These are phyloP conservation scores for Mola mola DNA, from an alignment of 2,113 vertebrate genomes.

Conservation along the genomic window DNA sequence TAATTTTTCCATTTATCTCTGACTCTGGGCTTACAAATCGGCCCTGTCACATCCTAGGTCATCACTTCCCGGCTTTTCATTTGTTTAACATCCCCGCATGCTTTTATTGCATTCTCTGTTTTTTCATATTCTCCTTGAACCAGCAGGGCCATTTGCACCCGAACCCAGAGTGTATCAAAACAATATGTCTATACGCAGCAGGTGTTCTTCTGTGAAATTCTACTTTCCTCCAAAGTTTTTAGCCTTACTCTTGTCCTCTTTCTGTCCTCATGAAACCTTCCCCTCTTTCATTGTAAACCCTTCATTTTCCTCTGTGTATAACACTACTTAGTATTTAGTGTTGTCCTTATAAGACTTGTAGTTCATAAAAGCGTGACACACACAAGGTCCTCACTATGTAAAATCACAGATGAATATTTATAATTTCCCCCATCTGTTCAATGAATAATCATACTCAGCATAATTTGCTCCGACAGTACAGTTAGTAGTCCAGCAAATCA, in stretches of 20 bases:
- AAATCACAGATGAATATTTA: conserved; percentile 62
- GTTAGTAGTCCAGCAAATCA: conserved; percentile 29
- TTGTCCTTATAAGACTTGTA: conserved; percentile 31
- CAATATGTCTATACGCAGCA: background rate
- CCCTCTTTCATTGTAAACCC: background rate
- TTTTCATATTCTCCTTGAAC: conserved; percentile 20
- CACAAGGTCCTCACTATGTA: conserved; percentile 41
- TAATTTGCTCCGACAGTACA: conserved; percentile 41
- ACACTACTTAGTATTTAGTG: conserved; percentile 22
- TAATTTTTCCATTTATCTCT: conserved; percentile 67
- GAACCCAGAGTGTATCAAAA: background rate
- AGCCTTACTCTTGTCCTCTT: background rate
- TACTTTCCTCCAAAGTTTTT: background rate
- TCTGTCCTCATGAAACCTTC: conserved; percentile 2
- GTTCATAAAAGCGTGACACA: conserved; percentile 29
- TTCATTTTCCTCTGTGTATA: conserved; percentile 24
- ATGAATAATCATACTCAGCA: conserved; percentile 48
- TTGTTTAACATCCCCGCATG: conserved; percentile 34
- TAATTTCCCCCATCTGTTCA: conserved; percentile 48
- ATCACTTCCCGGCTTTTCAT: conserved; percentile 53
- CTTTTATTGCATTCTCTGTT: conserved; percentile 15
- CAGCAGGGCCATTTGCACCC: conserved; percentile 8
- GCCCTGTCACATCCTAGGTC: conserved; percentile 67
- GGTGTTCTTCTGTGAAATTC: background rate
- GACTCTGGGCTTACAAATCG: conserved; percentile 63